phyloP scores from a whole-genome alignment of 2,113 vertebrate genomes.

The Brevimyrus niger region DNA sequence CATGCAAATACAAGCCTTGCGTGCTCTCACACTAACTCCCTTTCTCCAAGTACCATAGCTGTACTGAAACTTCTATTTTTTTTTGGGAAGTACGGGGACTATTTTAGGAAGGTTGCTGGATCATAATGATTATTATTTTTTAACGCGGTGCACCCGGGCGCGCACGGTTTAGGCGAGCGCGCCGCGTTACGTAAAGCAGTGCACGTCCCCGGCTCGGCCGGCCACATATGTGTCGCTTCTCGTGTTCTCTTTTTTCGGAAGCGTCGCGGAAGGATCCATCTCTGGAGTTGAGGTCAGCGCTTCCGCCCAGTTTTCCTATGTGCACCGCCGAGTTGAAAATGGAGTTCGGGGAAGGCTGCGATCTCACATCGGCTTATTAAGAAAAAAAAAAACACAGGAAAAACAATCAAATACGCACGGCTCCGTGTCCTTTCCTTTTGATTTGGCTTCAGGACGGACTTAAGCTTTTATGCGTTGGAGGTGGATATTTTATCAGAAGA shows the following conservation, averaged over 20 bases:
- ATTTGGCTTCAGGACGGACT: background rate
- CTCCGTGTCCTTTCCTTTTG: conserved; percentile 11
- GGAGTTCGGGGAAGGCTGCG: conserved; percentile 69
- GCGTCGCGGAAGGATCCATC: conserved; percentile 65
- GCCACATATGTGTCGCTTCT: background rate
- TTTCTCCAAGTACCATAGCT: conserved; percentile 48
- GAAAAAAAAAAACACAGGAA: conserved; percentile 13
- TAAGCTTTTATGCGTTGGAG: conserved; percentile 31
- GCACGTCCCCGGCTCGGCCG: conserved; percentile 2
- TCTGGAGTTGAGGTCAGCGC: conserved; percentile 65
- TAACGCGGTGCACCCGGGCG: background rate
- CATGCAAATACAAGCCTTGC: conserved; percentile 44
- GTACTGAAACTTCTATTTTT: conserved; percentile 52
- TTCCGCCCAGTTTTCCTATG: conserved; percentile 81
- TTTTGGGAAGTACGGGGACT: conserved; percentile 62
- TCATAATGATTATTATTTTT: background rate
- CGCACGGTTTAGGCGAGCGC: background rate
- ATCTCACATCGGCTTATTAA: conserved; percentile 55
- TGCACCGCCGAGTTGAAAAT: conserved; percentile 63
- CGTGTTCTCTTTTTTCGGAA: conserved; percentile 37
- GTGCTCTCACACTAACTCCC: conserved; percentile 56
- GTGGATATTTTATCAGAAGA: conserved; percentile 51
- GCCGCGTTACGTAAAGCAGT: background rate
- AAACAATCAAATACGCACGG: background rate
- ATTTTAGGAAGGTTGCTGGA: conserved; percentile 57